Base-by-base conservation (phyloP, 2,113 vertebrate species). In the Phrynocephalus versicolor region DNA sequence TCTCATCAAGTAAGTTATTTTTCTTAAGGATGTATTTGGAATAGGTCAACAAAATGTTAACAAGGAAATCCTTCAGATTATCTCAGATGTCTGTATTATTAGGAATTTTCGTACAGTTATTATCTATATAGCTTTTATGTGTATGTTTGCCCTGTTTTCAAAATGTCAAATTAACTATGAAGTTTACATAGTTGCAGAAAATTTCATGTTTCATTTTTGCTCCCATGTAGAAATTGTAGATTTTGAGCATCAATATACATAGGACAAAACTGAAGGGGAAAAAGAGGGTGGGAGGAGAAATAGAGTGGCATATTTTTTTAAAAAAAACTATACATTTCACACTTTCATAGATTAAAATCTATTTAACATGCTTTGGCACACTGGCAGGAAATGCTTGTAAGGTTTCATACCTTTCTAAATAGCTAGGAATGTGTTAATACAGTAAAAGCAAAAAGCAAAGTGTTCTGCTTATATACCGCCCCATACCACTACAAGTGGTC, bases 1-100 rank as follows among this genome's bases (percentile, higher is more conserved):
- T 94, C 99, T 99, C 96, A 99, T 99, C 96, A 99, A 99, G 99
- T 99, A 96, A 98, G 98, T 92, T 75, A 19, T 71, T 82, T 60
- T 73, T 78, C 18, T n/a, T 35, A 57, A 84, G 73, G n/a, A 37
- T 60, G 23, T 72, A 58, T 72, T 72, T 72, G 33, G 21, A 15
- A 85, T 33, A 27, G 15, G 18, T 39, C 33, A 70, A 19, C 62
- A 70, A 25, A 70, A 74, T 51, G n/a, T 51, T 15, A 73, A 58
- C 16, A 39, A 7, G 19, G 69, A 39, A 57, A 81, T 35, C 33
- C 35, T 33, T 82, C 33, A 39, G 27, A 33, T n/a, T 77, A 76
- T 51, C 58, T 79, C 19, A 82, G 21, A 27, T 21, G 62, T 72
- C 15, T 35, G 2, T 62, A 30, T 79, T 30, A 85, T 15, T 41